Evolutionary conservation across 1,140 invertebrate species (phyloP).

Genomic region (Metaphire vulgaris): DNA sequence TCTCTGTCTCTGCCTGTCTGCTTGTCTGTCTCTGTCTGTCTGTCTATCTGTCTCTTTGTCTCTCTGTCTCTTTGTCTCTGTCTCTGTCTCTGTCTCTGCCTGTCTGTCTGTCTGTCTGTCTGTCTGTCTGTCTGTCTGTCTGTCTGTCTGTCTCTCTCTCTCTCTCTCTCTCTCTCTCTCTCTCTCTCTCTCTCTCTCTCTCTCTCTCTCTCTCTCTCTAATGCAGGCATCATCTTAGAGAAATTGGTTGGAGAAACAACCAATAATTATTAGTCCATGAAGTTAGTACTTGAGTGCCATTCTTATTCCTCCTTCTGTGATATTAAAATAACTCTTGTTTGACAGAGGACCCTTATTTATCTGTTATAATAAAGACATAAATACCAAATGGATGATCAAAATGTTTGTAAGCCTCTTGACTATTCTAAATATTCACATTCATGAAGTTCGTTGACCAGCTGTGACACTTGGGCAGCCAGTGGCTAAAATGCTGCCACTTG

Average conservation of each 20-base stretch:
- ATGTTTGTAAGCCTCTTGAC: too few species aligned
- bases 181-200: slow-evolving; percentile 1
- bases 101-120: not conserved
- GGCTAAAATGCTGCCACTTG: too few species aligned
- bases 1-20: too few species aligned
- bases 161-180: slow-evolving; percentile 1
- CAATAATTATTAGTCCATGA: too few species aligned
- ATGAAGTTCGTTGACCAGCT: too few species aligned
- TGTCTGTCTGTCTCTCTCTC: not conserved
- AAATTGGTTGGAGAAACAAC: too few species aligned
- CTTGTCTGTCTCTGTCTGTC: too few species aligned
- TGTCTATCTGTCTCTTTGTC: too few species aligned
- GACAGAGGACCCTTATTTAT: not conserved
- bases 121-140: not conserved
- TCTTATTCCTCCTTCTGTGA: not conserved
- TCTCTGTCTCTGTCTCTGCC: not conserved
- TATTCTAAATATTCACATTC: too few species aligned
- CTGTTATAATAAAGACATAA: not conserved
- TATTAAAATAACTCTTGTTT: not conserved
- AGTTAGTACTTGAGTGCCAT: not conserved
- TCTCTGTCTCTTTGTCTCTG: too few species aligned
- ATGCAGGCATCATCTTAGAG: not conserved
- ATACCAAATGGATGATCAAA: not conserved
- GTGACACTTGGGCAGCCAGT: too few species aligned
- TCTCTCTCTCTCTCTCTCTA: not conserved